phyloP scores from a whole-genome alignment of 2,113 vertebrate species.

The Pavo muticus region DNA sequence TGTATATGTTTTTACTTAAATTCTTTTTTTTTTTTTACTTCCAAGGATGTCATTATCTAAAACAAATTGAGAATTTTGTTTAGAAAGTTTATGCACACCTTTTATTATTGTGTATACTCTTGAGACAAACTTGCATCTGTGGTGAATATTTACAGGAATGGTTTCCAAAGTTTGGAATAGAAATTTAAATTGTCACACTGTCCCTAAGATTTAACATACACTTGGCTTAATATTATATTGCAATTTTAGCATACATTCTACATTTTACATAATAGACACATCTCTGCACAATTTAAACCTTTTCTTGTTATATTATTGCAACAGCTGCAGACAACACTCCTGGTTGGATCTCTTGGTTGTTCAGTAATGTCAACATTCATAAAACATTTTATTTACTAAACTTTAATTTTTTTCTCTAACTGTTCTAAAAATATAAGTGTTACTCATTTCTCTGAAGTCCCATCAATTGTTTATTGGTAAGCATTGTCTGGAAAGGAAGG shows the following conservation, averaged over 20 bases:
- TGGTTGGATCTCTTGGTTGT: not conserved
- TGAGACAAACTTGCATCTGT: conserved; percentile 8
- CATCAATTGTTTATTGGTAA: not conserved
- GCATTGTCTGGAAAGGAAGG: not conserved
- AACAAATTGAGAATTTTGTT: not conserved
- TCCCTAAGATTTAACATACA: not conserved
- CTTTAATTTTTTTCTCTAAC: not conserved
- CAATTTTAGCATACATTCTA: not conserved
- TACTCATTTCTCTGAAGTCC: not conserved
- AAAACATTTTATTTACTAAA: not conserved
- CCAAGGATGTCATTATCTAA: not conserved
- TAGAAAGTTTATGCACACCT: not conserved
- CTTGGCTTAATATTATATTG: not conserved
- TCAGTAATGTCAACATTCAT: not conserved
- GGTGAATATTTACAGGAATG: not conserved
- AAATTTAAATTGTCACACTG: not conserved
- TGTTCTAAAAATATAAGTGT: not conserved
- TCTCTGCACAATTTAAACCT: not conserved
- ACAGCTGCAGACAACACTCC: not conserved
- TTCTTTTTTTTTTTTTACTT: not conserved
- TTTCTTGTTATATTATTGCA: not conserved
- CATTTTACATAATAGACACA: not conserved
- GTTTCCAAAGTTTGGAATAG: conserved; percentile 13
- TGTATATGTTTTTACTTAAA: conserved; percentile 13
- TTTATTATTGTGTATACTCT: not conserved